Percentiles rank a stretch among this genome's conserved stretches.
phyloP scores from a whole-genome alignment of 2,888 invertebrate genomes.

The Drosophila basisetae region DNA sequence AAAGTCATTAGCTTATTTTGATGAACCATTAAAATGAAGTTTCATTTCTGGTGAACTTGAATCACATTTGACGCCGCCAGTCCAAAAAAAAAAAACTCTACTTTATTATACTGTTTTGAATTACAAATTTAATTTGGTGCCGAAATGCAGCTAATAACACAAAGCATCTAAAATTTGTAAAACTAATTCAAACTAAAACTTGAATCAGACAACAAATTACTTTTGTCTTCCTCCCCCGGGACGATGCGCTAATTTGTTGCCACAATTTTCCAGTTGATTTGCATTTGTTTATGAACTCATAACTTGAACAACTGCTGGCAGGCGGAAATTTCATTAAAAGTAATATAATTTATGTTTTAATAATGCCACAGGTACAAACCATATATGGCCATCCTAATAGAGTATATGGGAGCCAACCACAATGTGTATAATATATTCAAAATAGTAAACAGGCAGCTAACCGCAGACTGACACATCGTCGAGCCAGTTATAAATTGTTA shows the following conservation, averaged over 20 bases:
- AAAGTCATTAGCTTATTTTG: conserved; percentile 71
- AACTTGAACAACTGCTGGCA: conserved; percentile 55
- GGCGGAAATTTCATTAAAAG: conserved; percentile 73
- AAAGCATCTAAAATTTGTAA: conserved; percentile 72
- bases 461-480: conserved; percentile 59
- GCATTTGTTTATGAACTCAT: conserved; percentile 79
- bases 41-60: conserved; percentile 52
- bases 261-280: conserved; percentile 75
- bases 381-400: conserved; percentile 47
- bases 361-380: conserved; percentile 59
- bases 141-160: conserved; percentile 72
- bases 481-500: conserved; percentile 78
- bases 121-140: conserved; percentile 64
- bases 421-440: conserved; percentile 67
- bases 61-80: conserved; percentile 51
- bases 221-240: conserved; percentile 38
- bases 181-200: conserved; percentile 39
- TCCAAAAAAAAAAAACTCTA: conserved; percentile 29
- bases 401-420: conserved; percentile 35
- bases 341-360: conserved; percentile 78
- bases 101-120: conserved; percentile 61
- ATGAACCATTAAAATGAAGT: conserved; percentile 72
- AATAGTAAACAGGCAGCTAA: conserved; percentile 58
- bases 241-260: conserved; percentile 77
- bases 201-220: conserved; percentile 42